Base-by-base conservation (phyloP, 2,113 vertebrate species). In the Pachycephala philippinensis region DNA sequence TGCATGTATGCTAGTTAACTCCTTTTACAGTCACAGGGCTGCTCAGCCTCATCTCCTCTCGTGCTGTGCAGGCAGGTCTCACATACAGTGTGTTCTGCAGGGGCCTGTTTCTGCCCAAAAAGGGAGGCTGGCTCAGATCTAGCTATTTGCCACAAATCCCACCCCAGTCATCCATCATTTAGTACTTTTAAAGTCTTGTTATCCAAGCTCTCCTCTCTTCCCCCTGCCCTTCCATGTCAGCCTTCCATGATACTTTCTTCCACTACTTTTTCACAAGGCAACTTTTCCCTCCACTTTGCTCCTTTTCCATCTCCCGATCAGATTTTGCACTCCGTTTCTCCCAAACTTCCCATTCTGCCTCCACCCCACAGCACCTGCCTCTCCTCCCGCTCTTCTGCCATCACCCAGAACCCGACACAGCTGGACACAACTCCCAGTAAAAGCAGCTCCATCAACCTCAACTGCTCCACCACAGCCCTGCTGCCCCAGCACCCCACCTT, bases 351-450 rank as follows among this genome's bases (percentile, higher is more conserved):
- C 60, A 21, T 31, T 42, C 39, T 7, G 6, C 83, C 59, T 37
- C 52, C 61, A 68, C 3, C 15, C 35, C 35, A 12, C 0, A 18
- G 17, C 57, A 76, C 26, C 4, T 8, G 0, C 3, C 35, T 57
- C 64, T 74, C 70, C 21, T 56, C 40, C 54, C 0, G 1, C 69
- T 68, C 49, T 49, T 65, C 8, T 4, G 3, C 52, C 16, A 6
- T 33, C 49, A 5, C n/a, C 69, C 33, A 12, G 37, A 16, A 37
- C 28, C 15, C 1, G 0, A 52, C 53, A 23, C 8, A 28, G 33
- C 0, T 9, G 64, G 64, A 78, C 23, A n/a, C 33, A 52, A 6
- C 39, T 68, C 39, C 63, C 50, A 53, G 6, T 6, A 3, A 74
- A 37, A 12, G 57, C 3, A 0, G 28, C 47, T 39, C 68, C 64